Evolutionary conservation across 2,113 vertebrate species (phyloP).

Genomic region (Psammodynastes pulverulentus): DNA sequence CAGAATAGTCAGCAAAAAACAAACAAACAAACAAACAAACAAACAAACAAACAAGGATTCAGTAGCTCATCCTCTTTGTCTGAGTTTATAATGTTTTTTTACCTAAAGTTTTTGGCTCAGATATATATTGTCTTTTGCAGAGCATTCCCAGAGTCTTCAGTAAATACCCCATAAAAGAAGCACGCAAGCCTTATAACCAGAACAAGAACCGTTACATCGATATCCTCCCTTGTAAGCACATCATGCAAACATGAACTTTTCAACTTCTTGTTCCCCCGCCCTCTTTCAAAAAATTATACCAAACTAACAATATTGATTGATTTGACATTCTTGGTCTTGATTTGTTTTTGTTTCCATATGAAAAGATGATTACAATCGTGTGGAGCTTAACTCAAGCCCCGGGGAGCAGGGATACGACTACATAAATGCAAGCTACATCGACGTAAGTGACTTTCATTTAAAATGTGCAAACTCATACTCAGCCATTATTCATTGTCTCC

Average conservation of each 20-base stretch:
- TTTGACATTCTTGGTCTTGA: background rate
- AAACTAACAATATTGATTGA: slow-evolving; percentile 11
- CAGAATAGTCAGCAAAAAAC: background rate
- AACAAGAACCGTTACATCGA: slow-evolving; percentile 94
- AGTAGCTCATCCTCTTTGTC: background rate
- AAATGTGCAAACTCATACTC: background rate
- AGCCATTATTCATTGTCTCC: background rate
- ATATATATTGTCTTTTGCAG: slow-evolving; percentile 66
- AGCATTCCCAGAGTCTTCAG: slow-evolving; percentile 92
- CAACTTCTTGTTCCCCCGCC: background rate
- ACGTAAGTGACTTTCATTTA: slow-evolving; percentile 71
- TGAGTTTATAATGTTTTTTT: background rate
- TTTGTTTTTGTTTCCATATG: slow-evolving; percentile 3
- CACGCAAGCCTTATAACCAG: slow-evolving; percentile 82
- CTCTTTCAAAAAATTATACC: background rate
- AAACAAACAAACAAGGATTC: background rate
- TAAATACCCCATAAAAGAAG: slow-evolving; percentile 85
- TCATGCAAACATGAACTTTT: background rate
- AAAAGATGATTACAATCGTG: slow-evolving; percentile 93
- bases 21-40: background rate
- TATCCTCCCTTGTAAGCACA: slow-evolving; percentile 91
- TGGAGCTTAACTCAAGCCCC: slow-evolving; percentile 77
- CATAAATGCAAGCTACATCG: slow-evolving; percentile 95
- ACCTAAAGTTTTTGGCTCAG: background rate
- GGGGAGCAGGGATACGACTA: slow-evolving; percentile 84